Evolutionary conservation across 2,113 vertebrate species (phyloP).

Genomic region (Peromyscus polionotus): DNA sequence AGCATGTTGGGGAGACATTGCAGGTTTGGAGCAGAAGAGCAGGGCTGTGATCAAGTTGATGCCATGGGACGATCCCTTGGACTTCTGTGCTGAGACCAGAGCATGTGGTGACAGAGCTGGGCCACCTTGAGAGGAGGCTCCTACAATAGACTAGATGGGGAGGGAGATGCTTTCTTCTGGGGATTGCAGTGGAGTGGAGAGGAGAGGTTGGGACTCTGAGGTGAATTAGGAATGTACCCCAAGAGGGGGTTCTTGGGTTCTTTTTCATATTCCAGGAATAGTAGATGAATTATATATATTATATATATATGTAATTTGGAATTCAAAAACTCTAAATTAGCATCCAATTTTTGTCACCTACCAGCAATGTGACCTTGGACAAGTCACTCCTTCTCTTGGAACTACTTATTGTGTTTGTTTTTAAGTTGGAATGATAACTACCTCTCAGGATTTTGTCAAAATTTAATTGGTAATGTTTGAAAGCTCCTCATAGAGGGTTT

Average conservation of each 20-base stretch:
- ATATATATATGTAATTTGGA: not conserved
- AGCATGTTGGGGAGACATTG: not conserved
- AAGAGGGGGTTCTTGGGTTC: not conserved
- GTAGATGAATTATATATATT: not conserved
- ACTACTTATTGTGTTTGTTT: constrained; percentile 25
- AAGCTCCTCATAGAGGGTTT: not conserved
- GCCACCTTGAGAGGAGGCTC: not conserved
- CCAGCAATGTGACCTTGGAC: not conserved
- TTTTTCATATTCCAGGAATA: not conserved
- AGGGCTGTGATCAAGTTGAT: not conserved
- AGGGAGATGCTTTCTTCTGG: not conserved
- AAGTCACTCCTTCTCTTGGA: constrained; percentile 1
- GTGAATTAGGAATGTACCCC: not conserved
- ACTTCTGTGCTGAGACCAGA: not conserved
- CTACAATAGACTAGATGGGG: not conserved
- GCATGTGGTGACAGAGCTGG: not conserved
- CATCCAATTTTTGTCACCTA: not conserved
- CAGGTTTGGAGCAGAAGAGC: not conserved
- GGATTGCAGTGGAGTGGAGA: not conserved
- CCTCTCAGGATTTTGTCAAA: constrained; percentile 20
- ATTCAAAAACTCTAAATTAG: constrained; percentile 26
- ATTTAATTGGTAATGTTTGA: constrained; percentile 15
- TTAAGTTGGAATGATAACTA: not conserved
- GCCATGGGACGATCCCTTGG: not conserved
- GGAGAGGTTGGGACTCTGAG: not conserved